Evolutionary conservation across 2,113 vertebrate genomes (phyloP).

Genomic region (Dolichotis patagonum): DNA sequence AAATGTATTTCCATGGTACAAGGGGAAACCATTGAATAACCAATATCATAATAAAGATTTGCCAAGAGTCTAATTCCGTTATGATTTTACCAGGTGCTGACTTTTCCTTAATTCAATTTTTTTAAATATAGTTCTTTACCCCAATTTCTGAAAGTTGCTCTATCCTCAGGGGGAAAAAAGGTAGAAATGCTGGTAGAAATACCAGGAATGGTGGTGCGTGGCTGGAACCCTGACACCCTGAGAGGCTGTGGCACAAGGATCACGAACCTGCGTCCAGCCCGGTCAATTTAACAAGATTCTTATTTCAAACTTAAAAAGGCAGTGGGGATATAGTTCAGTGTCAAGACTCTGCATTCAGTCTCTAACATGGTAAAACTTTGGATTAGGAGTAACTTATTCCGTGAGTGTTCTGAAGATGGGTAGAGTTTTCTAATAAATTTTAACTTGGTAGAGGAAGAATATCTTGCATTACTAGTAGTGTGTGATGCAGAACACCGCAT

Average conservation of each 20-base stretch:
- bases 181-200: not conserved
- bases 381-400: not conserved
- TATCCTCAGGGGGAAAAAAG: not conserved
- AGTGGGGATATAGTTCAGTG: not conserved
- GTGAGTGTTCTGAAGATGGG: not conserved
- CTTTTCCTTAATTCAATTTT: conserved; percentile 28
- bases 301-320: not conserved
- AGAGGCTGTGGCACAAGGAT: not conserved
- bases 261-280: not conserved
- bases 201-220: not conserved
- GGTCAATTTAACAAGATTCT: not conserved
- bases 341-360: not conserved
- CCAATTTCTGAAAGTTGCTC: not conserved
- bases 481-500: too few species aligned
- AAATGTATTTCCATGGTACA: not conserved
- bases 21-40: not conserved
- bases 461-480: too few species aligned
- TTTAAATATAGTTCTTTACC: not conserved
- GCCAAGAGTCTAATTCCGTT: not conserved
- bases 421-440: not conserved
- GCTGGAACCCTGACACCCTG: not conserved
- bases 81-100: not conserved
- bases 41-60: conserved; percentile 1
- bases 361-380: not conserved
- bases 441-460: too few species aligned